Evolutionary conservation across 1,140 invertebrate genomes (phyloP), one percentile per base, ranked within the genome.

Genomic region (Globodera ellingtonae): DNA sequence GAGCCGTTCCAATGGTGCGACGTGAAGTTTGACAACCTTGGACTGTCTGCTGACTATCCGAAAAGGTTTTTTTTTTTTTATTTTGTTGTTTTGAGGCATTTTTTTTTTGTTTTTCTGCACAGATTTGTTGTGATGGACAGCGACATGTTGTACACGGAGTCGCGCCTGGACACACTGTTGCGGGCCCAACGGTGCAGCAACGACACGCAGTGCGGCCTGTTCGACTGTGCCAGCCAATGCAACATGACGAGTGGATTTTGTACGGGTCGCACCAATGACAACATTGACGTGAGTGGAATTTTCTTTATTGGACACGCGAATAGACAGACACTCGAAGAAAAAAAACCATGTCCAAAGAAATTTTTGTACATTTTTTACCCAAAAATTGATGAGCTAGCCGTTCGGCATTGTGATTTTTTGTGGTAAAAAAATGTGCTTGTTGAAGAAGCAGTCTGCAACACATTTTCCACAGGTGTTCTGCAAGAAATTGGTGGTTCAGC

Each of bases 1-100:
- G 87, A 89, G 56, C 87, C 87, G 6, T 75, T 89, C 0, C 88
- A 89, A 79, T 89, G 87, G 88, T 89, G 87, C 70, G 87, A 89
- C 76, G 87, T 89, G 7, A 83, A 88, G 59, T 89, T 89, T 70
- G 87, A 89, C 18, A 89, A 89, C 82, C 73, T 89, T 15, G 87
- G 88, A 15, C 69, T 89, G n/a, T 89, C 87, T 18, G 84, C 87
- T 2, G 81, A 86, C 46, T 89, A 89, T 78, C 87, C 87, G 9
- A 89, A 89, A 79, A 81, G 87, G 82, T 88, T 44, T 47, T 24
- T 15, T 47, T 1, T 67, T 0, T 24, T 24, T 35, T 35, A 35
- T 35, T 24, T 66, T 15, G 35, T 80, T 47, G 21, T 50, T 35
- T 73, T 72, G 5, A 24, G 24, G 24, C 24, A 24, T 24, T 24